Base-by-base conservation (phyloP, 2,888 invertebrate species). In the Norana najaformis region DNA sequence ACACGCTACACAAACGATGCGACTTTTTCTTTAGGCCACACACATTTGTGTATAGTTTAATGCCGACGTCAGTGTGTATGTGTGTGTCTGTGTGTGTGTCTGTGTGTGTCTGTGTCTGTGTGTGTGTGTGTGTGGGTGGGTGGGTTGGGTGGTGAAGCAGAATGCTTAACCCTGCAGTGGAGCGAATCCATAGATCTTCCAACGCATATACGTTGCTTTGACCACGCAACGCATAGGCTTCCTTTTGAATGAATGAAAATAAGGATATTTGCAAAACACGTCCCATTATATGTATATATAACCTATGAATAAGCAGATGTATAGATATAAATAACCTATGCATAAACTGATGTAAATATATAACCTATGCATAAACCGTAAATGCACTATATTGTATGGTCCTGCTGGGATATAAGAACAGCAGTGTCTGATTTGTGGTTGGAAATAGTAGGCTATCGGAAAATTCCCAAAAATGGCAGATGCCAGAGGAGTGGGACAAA, bases 201-300 rank as follows among this genome's bases (percentile, higher is more conserved):
- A 13, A n/a, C 69, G 20, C 30, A 30, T 53, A 53, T 16, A 53
- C 3, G 53, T 69, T 69, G 69, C 69, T 69, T 69, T 69, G 69
- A 69, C 69, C 69, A n/a, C 14, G 16, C 69, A 30, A n/a, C 0
- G 69, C n/a, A 69, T 69, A 69, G 69, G n/a, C 69, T 69, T 69
- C 69, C 69, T 69, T 30, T 69, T 69, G 69, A 69, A 69, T 69
- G 69, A 69, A 69, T 69, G 69, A n/a, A 69, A 69, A 69, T n/a
- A 13, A n/a, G 69, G n/a, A 69, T 69, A 69, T 69, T 69, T 5
- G 8, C n/a, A 69, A 69, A 69, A 16, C 69, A 69, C 69, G 30
- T 69, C n/a, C 69, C 69, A 69, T 69, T 69, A 69, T 69, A 69
- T n/a, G n/a, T 69, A n/a, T 69, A 69, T 69, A 69, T n/a, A 69